Percentiles rank a stretch among this genome's conserved stretches.
Conservation (phyloP, 2,797 vertebrate species). For the Limosa lapponica region DNA sequence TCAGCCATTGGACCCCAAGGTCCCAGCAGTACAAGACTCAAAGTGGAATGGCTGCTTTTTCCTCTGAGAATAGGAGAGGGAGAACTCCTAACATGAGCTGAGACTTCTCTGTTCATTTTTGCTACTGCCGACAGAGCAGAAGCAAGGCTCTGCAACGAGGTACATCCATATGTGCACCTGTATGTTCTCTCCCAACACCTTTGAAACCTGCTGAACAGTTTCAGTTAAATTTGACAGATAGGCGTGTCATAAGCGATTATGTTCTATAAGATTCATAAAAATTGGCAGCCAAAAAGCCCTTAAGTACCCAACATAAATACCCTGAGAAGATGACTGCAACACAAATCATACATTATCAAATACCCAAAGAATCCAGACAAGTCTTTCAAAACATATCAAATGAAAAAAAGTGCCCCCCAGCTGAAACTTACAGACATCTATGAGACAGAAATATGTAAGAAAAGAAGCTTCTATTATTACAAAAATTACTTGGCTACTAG, state of each 20-base stretch:
- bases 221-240: neutral
- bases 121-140: neutral
- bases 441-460: neutral
- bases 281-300: neutral
- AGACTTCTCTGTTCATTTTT: neutral
- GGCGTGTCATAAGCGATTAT: neutral
- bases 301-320: neutral
- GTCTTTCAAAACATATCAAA: neutral
- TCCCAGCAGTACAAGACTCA: neutral
- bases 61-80: neutral
- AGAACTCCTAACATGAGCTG: neutral
- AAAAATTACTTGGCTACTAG: neutral
- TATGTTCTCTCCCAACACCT: neutral
- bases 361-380: neutral
- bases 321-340: neutral
- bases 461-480: neutral
- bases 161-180: neutral
- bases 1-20: neutral
- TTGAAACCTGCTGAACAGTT: neutral
- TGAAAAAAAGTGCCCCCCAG: neutral
- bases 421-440: neutral
- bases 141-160: neutral
- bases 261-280: neutral
- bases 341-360: neutral
- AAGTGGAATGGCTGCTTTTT: neutral